Base-by-base conservation (phyloP, 2,113 vertebrate genomes). In the Ammospiza nelsoni region DNA sequence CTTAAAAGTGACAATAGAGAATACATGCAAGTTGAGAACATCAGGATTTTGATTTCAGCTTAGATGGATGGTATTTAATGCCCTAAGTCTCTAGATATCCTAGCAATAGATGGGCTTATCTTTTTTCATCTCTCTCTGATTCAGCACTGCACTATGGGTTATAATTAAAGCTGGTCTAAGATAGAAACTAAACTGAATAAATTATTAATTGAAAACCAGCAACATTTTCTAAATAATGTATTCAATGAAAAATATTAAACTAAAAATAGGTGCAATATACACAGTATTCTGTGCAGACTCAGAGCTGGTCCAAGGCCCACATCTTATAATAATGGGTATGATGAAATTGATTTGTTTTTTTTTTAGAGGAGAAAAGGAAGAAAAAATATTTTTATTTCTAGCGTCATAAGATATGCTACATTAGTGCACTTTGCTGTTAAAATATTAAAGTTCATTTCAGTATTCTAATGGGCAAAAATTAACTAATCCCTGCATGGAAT, bases 171-270 rank as follows among this genome's bases (percentile, higher is more conserved):
- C 51, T 71, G 51, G 63, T 62, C 51, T 90, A 94, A 86, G 67
- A 90, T 61, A 95, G 72, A 39, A 69, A 93, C 72, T 84, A 90
- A 96, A 89, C 37, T 51, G 37, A 90, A 93, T 96, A 93, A 93
- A 92, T 95, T 92, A 92, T 90, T 92, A 31, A 88, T 80, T 77
- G 75, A 83, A 93, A 94, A 73, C 23, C 7, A 17, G 54, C 25
- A 86, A 80, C 16, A 48, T 94, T 95, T 95, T 87, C 90, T 88
- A 91, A 95, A 88, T 93, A 91, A 88, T 62, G 37, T 84, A 87
- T 85, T 88, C 71, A 61, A 62, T 1, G 3, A 88, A 66, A 66
- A 85, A 78, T 89, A 90, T 68, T 62, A 22, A 80, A 79, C 82
- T 89, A 66, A 91, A 94, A 90, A 87, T 65, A 93, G 25, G n/a